phyloP scores from a whole-genome alignment of 2,888 invertebrate species.

The Cerastoderma edule region DNA sequence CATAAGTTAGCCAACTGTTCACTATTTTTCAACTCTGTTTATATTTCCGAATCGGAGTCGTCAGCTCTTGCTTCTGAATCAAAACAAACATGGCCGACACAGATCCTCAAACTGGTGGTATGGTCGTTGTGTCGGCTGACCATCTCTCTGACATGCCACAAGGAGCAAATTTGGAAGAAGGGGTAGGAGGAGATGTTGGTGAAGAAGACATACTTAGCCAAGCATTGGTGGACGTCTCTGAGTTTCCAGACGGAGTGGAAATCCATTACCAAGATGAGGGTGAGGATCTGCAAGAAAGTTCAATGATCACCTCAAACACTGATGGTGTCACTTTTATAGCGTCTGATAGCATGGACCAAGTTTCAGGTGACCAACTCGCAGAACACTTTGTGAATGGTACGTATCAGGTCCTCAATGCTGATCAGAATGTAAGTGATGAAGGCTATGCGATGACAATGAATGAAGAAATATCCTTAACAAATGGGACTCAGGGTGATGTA shows the following conservation, averaged over 20 bases:
- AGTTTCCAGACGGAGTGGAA: conserved; percentile 46
- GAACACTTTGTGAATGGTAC: conserved; percentile 38
- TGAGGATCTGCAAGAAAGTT: conserved; percentile 48
- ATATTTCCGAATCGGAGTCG: conserved; percentile 5
- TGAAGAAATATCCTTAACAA: conserved; percentile 14
- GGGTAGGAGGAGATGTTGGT: conserved; percentile 56
- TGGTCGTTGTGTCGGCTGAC: conserved; percentile 61
- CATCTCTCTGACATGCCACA: conserved; percentile 26
- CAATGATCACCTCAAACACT: conserved; percentile 53
- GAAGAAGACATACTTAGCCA: conserved; percentile 78
- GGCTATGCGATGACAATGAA: background rate
- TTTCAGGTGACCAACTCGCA: conserved; percentile 23
- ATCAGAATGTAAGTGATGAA: conserved; percentile 21
- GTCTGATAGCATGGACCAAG: conserved; percentile 33
- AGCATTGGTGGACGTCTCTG: conserved; percentile 77
- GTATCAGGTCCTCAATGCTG: conserved; percentile 43
- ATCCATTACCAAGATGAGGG: conserved; percentile 53
- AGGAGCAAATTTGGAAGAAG: conserved; percentile 41
- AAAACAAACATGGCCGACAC: conserved; percentile 80
- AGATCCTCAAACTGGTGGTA: conserved; percentile 66
- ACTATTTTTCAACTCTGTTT: too few relatives aligned
- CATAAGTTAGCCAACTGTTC: too few relatives aligned
- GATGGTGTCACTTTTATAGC: conserved; percentile 50
- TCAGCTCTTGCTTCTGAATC: conserved; percentile 25
- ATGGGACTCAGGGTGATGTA: conserved; percentile 28